Evolutionary conservation across 2,797 vertebrate genomes (phyloP).

Genomic region (Takifugu rubripes): DNA sequence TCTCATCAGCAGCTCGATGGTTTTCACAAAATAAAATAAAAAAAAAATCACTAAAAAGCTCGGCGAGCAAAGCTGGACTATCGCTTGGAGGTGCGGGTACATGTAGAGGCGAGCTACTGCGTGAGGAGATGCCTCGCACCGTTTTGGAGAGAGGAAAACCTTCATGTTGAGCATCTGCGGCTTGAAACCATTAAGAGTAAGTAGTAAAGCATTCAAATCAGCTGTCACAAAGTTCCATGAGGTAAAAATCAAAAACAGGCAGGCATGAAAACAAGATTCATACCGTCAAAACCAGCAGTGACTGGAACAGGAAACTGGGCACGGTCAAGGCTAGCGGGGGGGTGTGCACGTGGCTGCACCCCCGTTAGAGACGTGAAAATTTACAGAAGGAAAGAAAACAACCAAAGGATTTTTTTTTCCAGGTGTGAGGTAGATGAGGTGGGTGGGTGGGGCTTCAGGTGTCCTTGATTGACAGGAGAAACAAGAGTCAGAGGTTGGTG

Average conservation of each 20-base stretch:
- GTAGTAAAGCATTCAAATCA: slow-evolving; percentile 26
- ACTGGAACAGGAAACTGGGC: slow-evolving; percentile 55
- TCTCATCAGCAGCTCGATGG: slow-evolving; percentile 37
- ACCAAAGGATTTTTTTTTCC: slow-evolving; percentile 53
- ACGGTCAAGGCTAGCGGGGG: no score
- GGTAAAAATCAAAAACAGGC: slow-evolving; percentile 5
- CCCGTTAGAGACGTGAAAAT: slow-evolving; percentile 13
- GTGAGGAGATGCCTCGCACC: slow-evolving; percentile 38
- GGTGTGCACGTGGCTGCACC: no score
- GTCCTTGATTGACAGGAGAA: slow-evolving; percentile 41
- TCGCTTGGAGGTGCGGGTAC: slow-evolving; percentile 36
- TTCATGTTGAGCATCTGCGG: slow-evolving; percentile 39
- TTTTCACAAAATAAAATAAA: slow-evolving; percentile 26
- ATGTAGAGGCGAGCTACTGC: slow-evolving; percentile 50
- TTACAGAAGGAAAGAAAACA: slow-evolving; percentile 25
- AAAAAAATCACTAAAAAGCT: slow-evolving; percentile 41
- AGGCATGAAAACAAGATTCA: slow-evolving; percentile 38
- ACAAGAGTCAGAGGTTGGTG: slow-evolving; percentile 7
- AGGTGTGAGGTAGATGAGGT: slow-evolving; percentile 78
- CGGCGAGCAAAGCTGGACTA: slow-evolving; percentile 47
- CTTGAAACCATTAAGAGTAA: slow-evolving; percentile 29
- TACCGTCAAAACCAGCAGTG: slow-evolving; percentile 59
- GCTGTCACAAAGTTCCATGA: slow-evolving; percentile 48
- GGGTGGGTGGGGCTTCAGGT: slow-evolving; percentile 39
- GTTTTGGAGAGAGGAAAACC: slow-evolving; percentile 16